Evolutionary conservation across 1,140 invertebrate genomes (phyloP), one percentile per base, ranked within the genome.

Genomic region (Alviniconcha marisindica): DNA sequence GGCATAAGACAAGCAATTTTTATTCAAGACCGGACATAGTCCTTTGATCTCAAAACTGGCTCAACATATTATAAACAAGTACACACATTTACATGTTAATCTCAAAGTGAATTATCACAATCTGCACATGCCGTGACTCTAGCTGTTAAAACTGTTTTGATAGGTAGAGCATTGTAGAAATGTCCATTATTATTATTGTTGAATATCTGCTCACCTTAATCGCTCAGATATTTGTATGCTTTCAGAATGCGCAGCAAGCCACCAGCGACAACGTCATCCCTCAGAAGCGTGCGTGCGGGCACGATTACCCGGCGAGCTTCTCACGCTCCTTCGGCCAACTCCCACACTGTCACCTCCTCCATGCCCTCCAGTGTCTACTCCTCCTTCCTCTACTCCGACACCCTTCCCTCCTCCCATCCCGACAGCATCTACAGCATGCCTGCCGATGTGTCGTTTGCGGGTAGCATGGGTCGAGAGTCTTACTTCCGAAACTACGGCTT

Each of bases 171-270:
- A n/a, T n/a, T n/a, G n/a, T n/a, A n/a, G n/a, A n/a, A n/a, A n/a
- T n/a, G n/a, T n/a, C n/a, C n/a, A n/a, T n/a, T n/a, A n/a, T n/a
- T n/a, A n/a, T n/a, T n/a, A n/a, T n/a, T n/a, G n/a, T n/a, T n/a
- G n/a, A n/a, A n/a, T n/a, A n/a, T n/a, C n/a, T n/a, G n/a, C n/a
- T n/a, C n/a, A n/a, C n/a, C n/a, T n/a, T n/a, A n/a, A n/a, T n/a
- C n/a, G n/a, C n/a, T n/a, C n/a, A 10, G 44, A 48, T 48, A 48
- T 51, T 10, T 40, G 40, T 74, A 38, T 74, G 24, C 38, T 31
- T 69, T 38, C 78, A 80, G 78, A 31, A 66, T 80, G 33, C 54
- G 78, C 31, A 80, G 78, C 14, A 80, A 80, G 60, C 78, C 77
- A 21, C 77, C 36, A n/a, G 10, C 21, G 60, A 2, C 18, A 31